Evolutionary conservation across 2,113 vertebrate genomes (phyloP).

Genomic region (Stegastes partitus): DNA sequence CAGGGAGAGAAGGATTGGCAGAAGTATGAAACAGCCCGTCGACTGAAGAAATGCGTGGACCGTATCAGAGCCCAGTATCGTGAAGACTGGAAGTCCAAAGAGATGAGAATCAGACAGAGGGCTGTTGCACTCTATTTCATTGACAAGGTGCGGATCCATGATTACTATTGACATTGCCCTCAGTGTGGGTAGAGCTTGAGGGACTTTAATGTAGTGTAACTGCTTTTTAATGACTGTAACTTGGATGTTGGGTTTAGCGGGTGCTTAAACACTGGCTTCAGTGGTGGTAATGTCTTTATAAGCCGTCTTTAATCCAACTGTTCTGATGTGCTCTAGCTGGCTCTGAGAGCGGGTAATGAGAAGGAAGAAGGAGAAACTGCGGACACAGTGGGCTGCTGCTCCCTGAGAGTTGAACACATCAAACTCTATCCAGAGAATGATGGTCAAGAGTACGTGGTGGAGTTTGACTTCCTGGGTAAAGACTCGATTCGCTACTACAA

Average conservation of each 20-base stretch:
- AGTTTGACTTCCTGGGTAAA: conserved; percentile 98
- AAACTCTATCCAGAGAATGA: conserved; percentile 93
- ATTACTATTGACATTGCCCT: not conserved
- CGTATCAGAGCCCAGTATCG: conserved; percentile 93
- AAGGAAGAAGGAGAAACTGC: conserved; percentile 99
- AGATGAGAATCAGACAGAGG: conserved; percentile 96
- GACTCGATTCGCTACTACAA: conserved; percentile 99
- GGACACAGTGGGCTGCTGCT: conserved; percentile 98
- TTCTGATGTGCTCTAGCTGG: conserved; percentile 86
- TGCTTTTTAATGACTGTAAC: conserved; percentile 19
- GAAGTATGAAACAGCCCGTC: conserved; percentile 95
- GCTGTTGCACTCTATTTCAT: conserved; percentile 98
- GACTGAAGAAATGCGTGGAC: conserved; percentile 95
- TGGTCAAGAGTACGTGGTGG: conserved; percentile 95
- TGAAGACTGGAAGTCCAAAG: conserved; percentile 99
- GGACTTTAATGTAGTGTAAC: conserved; percentile 15
- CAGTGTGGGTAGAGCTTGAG: not conserved
- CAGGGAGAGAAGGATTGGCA: conserved; percentile 99
- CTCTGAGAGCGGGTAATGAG: conserved; percentile 97
- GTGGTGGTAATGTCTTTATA: conserved; percentile 18
- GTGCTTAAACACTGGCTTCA: conserved; percentile 3
- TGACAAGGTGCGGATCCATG: conserved; percentile 89
- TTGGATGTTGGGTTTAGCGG: conserved; percentile 2
- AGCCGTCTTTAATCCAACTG: conserved; percentile 34
- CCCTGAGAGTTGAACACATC: conserved; percentile 95